Base-by-base conservation (phyloP, 2,888 invertebrate genomes). In the Megamerina dolium region DNA sequence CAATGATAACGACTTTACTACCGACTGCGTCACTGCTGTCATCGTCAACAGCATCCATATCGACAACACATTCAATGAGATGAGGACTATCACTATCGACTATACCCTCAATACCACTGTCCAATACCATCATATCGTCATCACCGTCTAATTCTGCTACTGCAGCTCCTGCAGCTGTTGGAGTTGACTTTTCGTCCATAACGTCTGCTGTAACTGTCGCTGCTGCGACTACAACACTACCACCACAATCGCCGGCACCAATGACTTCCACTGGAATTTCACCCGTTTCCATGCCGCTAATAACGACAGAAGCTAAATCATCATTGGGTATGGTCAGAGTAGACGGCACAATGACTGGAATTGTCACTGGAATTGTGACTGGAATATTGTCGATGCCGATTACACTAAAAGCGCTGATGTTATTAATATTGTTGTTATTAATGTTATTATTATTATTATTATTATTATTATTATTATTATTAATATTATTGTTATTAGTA, bases 171-270 rank as follows among this genome's bases (percentile, higher is more conserved):
- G 23, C 23, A 10, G 23, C 10, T 8, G 23, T 23, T 6, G 23
- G 35, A 41, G 26, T 17, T 32, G 19, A n/a, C 33, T 14, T 39
- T 41, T 40, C 36, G 26, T 17, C 27, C 26, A 9, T 43, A 31
- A 19, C 20, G 14, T 52, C 50, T 12, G 14, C 38, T 35, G 29
- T 45, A 43, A 8, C 39, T 30, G 37, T 27, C 29, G 43, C 21
- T 13, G 41, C 37, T 14, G 18, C n/a, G 18, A 31, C 39, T 21
- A 21, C 14, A 23, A 19, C 23, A 23, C 23, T 10, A 23, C 10
- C 23, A 23, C 6, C 23, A 10, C 10, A 6, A 8, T 5, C 10
- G 12, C 4, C 5, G 18, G 33, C 14, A 33, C 4, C 33, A 17
- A 8, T 23, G 23, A 23, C 23, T 23, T 23, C n/a, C 10, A 17